Percentiles rank a stretch among this genome's conserved stretches.
Evolutionary conservation across 2,888 invertebrate species (phyloP).

Genomic region (Drosophila emarginata): DNA sequence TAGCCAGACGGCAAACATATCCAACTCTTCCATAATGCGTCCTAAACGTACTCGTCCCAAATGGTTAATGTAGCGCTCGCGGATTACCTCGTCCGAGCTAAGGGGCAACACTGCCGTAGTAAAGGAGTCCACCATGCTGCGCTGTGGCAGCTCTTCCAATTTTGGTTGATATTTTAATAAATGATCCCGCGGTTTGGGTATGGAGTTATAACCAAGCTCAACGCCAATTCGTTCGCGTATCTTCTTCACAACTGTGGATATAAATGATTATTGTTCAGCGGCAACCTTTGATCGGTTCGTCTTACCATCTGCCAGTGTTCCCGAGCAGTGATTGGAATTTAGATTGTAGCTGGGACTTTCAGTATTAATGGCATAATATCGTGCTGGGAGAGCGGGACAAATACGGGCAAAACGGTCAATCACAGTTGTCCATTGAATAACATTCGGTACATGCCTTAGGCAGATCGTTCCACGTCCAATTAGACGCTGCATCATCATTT

Average conservation of each 20-base stretch:
- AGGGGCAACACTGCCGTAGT: constrained; percentile 87
- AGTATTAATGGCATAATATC: not conserved
- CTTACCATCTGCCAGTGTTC: constrained; percentile 57
- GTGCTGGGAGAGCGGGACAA: not conserved
- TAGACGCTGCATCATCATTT: constrained; percentile 18
- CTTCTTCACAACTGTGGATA: constrained; percentile 56
- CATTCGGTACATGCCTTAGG: not conserved
- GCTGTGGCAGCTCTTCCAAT: constrained; percentile 85
- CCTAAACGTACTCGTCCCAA: constrained; percentile 87
- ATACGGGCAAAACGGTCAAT: not conserved
- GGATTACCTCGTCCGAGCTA: constrained; percentile 83
- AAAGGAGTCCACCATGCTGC: constrained; percentile 87
- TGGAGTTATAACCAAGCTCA: constrained; percentile 82
- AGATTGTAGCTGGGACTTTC: constrained; percentile 3
- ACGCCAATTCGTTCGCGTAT: constrained; percentile 77
- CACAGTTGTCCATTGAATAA: not conserved
- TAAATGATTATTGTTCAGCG: not conserved
- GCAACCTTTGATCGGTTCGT: not conserved
- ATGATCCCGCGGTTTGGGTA: constrained; percentile 83
- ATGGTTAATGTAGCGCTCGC: constrained; percentile 86
- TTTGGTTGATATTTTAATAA: constrained; percentile 84
- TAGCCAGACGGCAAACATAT: constrained; percentile 90
- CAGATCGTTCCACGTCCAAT: constrained; percentile 12
- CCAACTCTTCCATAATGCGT: constrained; percentile 89
- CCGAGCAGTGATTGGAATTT: constrained; percentile 50